Conservation (phyloP, 2,797 vertebrate genomes). For the Urocyon cinereoargenteus region DNA sequence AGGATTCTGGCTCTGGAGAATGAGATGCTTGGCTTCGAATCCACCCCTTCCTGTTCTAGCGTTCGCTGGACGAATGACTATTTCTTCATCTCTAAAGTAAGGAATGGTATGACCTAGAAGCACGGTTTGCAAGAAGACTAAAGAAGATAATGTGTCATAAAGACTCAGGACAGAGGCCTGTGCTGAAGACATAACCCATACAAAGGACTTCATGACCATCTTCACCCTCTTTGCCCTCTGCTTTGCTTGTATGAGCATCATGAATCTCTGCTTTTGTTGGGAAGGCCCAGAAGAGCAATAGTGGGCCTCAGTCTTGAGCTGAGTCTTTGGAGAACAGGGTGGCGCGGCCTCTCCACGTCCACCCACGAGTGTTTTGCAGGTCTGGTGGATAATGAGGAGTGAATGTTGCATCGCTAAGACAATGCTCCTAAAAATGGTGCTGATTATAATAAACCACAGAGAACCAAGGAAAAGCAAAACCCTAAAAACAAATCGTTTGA, state of each 20-base stretch:
- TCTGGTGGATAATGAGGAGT: rapidly evolving
- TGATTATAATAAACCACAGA: too few species aligned
- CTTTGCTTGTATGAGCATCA: not conserved
- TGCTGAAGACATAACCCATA: not conserved
- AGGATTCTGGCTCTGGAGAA: not conserved
- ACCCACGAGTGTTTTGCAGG: rapidly evolving
- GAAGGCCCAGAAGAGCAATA: not conserved
- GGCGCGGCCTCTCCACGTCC: rapidly evolving
- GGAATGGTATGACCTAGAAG: too few species aligned
- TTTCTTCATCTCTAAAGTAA: not conserved
- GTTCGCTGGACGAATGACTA: not conserved
- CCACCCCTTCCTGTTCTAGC: not conserved
- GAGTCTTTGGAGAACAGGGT: rapidly evolving
- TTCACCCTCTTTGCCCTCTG: too few species aligned
- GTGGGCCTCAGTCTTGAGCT: too few species aligned
- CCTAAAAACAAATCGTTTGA: too few species aligned
- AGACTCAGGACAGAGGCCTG: not conserved
- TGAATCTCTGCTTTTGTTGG: not conserved
- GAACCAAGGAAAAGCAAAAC: not conserved
- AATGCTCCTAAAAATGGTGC: too few species aligned
- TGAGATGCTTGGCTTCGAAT: not conserved
- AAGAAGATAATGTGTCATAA: not conserved
- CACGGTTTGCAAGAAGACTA: not conserved
- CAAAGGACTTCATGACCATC: not conserved
- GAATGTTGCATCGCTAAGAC: rapidly evolving